Percentiles rank a stretch among this genome's conserved stretches.
These are phyloP conservation scores for Stigmatopora argus DNA, from an alignment of 2,113 vertebrate genomes.

Conservation along the genomic window DNA sequence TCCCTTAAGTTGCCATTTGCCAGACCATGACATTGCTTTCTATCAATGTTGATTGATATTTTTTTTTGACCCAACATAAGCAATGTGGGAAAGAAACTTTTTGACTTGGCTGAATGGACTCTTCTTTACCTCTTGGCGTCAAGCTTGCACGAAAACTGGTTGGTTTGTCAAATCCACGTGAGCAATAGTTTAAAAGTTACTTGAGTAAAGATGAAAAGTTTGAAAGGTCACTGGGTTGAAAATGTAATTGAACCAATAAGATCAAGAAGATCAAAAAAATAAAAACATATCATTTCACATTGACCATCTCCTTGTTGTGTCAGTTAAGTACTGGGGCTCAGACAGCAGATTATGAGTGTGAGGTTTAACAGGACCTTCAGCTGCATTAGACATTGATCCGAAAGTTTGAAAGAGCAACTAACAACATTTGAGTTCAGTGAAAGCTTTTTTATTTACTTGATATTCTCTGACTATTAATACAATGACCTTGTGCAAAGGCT, in stretches of 20 bases:
- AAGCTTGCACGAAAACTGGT: neutral
- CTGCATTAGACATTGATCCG: too few species aligned
- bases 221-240: neutral
- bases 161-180: neutral
- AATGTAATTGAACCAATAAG: too few species aligned
- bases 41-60: neutral
- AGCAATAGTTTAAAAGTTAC: neutral
- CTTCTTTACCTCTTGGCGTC: neutral
- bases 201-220: neutral
- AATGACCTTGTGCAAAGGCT: slow-evolving; percentile 1
- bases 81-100: neutral
- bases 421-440: neutral
- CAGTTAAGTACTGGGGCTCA: too few species aligned
- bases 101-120: neutral
- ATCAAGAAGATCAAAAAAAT: too few species aligned
- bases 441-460: neutral
- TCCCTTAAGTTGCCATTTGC: slow-evolving; percentile 16
- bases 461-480: neutral
- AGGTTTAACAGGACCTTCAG: too few species aligned
- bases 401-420: too few species aligned
- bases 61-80: neutral
- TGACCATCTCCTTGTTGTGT: too few species aligned
- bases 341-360: too few species aligned
- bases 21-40: neutral
- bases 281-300: too few species aligned